Evolutionary conservation across 2,113 vertebrate species (phyloP), one percentile per base, ranked within the genome.

Genomic region (Syngnathus scovelli): DNA sequence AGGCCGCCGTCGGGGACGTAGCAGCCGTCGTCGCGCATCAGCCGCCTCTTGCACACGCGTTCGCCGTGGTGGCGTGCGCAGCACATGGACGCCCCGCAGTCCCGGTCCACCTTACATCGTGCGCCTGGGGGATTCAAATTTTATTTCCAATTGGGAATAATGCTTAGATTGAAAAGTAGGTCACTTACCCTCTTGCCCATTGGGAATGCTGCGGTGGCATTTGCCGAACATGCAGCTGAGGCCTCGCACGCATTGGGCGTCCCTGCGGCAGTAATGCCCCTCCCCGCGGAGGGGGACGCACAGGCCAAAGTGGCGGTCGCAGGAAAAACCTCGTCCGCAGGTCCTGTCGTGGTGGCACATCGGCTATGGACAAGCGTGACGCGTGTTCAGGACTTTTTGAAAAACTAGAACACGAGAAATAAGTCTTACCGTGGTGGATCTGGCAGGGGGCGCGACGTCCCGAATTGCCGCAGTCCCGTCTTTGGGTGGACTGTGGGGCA

Each of bases 161-260:
- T 43, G 7, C 2, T 43, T 43, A 11, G n/a, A 33, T 36, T 15
- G 6, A 33, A 13, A 58, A 54, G 51, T 1, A 33, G 11, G 6
- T 0, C 33, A 19, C 78, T 79, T 87, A 94, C 94, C 94, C 75
- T 94, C 92, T 37, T 93, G 90, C 33, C 94, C 92, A 0, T 82
- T 52, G 1, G 92, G 85, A 52, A 81, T 79, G 56, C 90, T 92
- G 77, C 85, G 87, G 39, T 93, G 92, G 79, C 94, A 95, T 67
- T 91, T 92, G 2, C 94, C 94, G 38, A 93, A 95, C 87, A 94
- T 94, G 85, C 94, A 95, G 85, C 86, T 87, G 38, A 95, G 90
- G 1, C 93, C 90, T 2, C 41, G 86, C 70, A 91, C 85, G 41
- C 94, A 95, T 83, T 95, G 94, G 0, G 89, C 67, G 39, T 94